These are phyloP conservation scores for Tubulanus polymorphus DNA, from an alignment of 2,888 invertebrate species.

Conservation along the genomic window DNA sequence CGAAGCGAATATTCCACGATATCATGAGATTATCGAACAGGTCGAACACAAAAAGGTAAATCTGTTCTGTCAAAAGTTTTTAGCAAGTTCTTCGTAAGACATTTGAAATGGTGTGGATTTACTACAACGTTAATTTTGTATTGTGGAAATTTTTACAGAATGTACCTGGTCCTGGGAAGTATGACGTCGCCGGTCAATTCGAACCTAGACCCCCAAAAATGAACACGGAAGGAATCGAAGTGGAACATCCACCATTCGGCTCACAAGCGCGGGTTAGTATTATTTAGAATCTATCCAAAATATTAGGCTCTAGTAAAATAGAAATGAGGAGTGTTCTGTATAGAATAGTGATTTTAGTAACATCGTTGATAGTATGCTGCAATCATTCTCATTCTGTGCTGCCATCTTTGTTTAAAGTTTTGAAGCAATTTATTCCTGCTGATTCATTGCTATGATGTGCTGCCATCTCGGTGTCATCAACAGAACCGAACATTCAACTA, in stretches of 20 bases:
- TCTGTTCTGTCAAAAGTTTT: neutral
- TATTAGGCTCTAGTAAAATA: no score
- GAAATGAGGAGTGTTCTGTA: no score
- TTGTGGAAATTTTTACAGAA: slow-evolving; percentile 26
- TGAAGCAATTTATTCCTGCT: no score
- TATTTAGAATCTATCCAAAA: neutral
- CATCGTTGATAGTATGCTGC: neutral
- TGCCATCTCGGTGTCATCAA: no score
- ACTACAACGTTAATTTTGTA: no score
- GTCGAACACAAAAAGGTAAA: slow-evolving; percentile 47
- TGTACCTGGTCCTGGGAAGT: slow-evolving; percentile 51
- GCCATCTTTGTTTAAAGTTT: neutral
- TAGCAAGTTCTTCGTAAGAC: neutral
- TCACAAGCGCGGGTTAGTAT: slow-evolving; percentile 47
- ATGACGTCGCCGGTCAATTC: slow-evolving; percentile 46
- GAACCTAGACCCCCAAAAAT: slow-evolving; percentile 35
- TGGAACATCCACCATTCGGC: slow-evolving; percentile 52
- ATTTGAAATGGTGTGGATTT: neutral
- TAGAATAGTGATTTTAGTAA: neutral
- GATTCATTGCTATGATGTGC: no score
- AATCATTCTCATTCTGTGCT: slow-evolving; percentile 6
- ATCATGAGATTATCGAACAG: slow-evolving; percentile 43
- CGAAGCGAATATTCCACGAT: slow-evolving; percentile 47
- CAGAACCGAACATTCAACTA: no score
- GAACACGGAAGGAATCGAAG: slow-evolving; percentile 47